Percentiles rank a stretch among this genome's conserved stretches.
phyloP scores from a whole-genome alignment of 1,140 invertebrate genomes.

The Prorops nasuta region DNA sequence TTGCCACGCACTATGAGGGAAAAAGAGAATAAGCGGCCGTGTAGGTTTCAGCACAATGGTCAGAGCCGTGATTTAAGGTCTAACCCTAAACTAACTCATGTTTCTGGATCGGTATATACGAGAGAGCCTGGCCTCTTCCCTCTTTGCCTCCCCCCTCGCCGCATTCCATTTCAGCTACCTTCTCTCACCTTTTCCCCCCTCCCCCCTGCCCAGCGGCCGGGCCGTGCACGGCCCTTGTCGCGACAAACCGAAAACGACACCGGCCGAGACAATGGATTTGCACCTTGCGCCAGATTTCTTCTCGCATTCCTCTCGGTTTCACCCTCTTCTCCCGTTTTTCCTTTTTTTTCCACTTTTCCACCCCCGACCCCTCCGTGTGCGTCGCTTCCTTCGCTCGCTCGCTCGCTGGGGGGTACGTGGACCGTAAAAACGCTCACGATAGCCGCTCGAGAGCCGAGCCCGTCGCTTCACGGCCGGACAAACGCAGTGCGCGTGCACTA shows the following conservation, averaged over 20 bases:
- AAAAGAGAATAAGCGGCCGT: constrained; percentile 15
- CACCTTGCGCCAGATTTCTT: constrained; percentile 27
- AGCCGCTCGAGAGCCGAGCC: too few species aligned
- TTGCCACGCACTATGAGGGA: too few species aligned
- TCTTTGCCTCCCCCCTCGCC: constrained; percentile 4
- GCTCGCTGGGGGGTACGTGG: too few species aligned
- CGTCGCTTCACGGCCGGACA: too few species aligned
- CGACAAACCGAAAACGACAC: constrained; percentile 7
- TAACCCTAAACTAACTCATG: constrained; percentile 35
- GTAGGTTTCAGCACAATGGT: constrained; percentile 8
- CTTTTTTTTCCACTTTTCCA: constrained; percentile 10
- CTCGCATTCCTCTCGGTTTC: background rate
- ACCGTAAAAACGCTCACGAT: too few species aligned
- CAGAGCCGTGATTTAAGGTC: constrained; percentile 42
- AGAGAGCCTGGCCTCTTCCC: too few species aligned
- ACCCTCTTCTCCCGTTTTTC: constrained; percentile 8
- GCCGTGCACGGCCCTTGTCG: constrained; percentile 21
- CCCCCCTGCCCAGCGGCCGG: too few species aligned
- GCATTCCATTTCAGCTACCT: constrained; percentile 11
- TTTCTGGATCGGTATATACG: too few species aligned
- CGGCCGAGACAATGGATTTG: constrained; percentile 40
- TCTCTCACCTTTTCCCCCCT: constrained; percentile 28
- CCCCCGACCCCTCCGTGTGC: too few species aligned
- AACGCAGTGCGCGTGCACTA: too few species aligned
- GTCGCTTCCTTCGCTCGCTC: too few species aligned